Percentiles rank a stretch among this genome's conserved stretches.
Conservation (phyloP, 1,140 invertebrate species). For the Magallana angulata region DNA sequence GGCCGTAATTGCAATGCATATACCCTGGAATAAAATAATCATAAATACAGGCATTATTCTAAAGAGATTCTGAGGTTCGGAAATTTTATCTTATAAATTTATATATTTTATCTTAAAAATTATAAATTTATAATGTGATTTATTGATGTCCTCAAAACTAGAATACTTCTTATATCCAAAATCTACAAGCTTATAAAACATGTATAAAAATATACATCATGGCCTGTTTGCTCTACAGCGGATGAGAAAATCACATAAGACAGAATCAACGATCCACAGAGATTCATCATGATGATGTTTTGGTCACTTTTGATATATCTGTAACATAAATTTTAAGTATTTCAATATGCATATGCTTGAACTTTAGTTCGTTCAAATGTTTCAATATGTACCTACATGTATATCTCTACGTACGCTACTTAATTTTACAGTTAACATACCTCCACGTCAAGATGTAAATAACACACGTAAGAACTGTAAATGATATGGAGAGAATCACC, state of each 20-base stretch:
- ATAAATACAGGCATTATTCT: background rate
- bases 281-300: background rate
- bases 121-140: background rate
- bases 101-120: background rate
- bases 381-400: background rate
- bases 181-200: no score
- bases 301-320: background rate
- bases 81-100: background rate
- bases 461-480: background rate
- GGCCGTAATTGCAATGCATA: constrained; percentile 34
- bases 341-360: background rate
- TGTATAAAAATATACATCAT: background rate
- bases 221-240: background rate
- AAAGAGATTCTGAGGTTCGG: no score
- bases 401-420: no score
- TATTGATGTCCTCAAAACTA: background rate
- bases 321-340: background rate
- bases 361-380: background rate
- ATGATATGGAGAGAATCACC: background rate
- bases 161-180: no score
- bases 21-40: background rate
- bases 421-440: background rate
- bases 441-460: background rate
- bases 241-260: background rate
- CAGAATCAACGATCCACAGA: background rate